A percentile compares a stretch with the other conserved stretches of the same genome.
phyloP scores from a whole-genome alignment of 2,113 vertebrate genomes.

The Dissostichus mawsoni region DNA sequence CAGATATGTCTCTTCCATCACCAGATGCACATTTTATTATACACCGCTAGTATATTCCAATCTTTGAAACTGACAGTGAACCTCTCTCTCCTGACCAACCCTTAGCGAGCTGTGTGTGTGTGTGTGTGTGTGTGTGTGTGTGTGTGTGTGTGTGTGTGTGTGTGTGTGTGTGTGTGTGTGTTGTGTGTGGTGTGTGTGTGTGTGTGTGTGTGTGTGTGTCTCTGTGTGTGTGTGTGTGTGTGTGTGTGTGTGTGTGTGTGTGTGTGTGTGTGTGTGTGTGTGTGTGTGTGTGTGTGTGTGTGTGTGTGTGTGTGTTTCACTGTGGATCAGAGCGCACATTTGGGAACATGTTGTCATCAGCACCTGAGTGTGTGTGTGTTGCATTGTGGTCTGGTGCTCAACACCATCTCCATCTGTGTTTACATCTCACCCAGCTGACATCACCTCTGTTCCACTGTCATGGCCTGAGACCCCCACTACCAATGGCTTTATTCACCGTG shows the following conservation, averaged over 20 bases:
- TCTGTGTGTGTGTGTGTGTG: too few relatives aligned
- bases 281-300: neutral
- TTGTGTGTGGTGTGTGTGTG: too few relatives aligned
- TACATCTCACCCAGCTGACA: slow-evolving; percentile 70
- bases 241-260: neutral
- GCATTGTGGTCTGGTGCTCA: slow-evolving; percentile 52
- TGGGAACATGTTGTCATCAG: neutral
- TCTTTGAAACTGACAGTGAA: neutral
- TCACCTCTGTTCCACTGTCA: slow-evolving; percentile 61
- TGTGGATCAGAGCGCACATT: neutral
- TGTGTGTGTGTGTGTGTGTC: neutral
- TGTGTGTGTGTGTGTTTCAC: too few relatives aligned
- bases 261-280: neutral
- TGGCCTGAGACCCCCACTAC: slow-evolving; percentile 73
- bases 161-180: neutral
- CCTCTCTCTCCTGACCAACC: neutral
- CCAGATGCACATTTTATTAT: neutral
- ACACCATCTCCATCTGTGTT: slow-evolving; percentile 54
- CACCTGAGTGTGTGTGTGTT: slow-evolving; percentile 11
- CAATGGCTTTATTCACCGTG: slow-evolving; percentile 58
- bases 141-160: neutral
- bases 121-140: neutral
- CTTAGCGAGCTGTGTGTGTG: neutral
- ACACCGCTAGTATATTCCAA: neutral
- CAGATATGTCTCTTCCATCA: neutral